Evolutionary conservation across 2,797 vertebrate genomes (phyloP).

Genomic region (Myotis findleyi): DNA sequence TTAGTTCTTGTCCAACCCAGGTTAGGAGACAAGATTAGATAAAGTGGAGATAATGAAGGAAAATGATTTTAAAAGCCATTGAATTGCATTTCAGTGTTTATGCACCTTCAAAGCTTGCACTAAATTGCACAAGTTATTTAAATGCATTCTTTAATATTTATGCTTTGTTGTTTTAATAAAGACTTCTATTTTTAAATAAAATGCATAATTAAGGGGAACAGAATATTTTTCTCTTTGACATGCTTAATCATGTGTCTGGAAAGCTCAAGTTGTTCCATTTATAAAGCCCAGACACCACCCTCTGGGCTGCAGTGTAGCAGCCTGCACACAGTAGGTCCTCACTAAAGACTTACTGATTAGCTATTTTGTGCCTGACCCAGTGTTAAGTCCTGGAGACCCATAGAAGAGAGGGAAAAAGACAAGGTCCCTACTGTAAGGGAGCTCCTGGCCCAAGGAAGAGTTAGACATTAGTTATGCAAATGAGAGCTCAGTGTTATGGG

Average conservation of each 20-base stretch:
- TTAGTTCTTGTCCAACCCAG: constrained; percentile 44
- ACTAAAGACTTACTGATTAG: constrained; percentile 37
- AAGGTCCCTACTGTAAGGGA: neutral
- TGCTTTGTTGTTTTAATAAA: constrained; percentile 84
- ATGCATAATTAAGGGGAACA: constrained; percentile 81
- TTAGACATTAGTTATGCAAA: neutral
- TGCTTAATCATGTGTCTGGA: constrained; percentile 72
- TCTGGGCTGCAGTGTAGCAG: neutral
- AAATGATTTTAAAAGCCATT: constrained; percentile 51
- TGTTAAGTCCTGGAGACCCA: constrained; percentile 38
- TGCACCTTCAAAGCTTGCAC: constrained; percentile 76
- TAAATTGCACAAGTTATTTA: constrained; percentile 82
- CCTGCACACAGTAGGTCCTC: constrained; percentile 59
- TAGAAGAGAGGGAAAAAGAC: neutral
- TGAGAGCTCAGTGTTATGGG: neutral
- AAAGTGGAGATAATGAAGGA: constrained; percentile 47
- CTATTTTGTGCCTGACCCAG: constrained; percentile 8
- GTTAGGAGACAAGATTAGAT: constrained; percentile 36
- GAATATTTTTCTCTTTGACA: constrained; percentile 75
- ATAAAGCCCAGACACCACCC: constrained; percentile 36
- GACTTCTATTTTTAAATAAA: constrained; percentile 84
- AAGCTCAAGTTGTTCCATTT: constrained; percentile 57
- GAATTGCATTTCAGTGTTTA: constrained; percentile 71
- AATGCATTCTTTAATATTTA: constrained; percentile 85
- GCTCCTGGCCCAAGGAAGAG: neutral